phyloP scores from a whole-genome alignment of 2,113 vertebrate genomes.

The Capreolus pygargus region DNA sequence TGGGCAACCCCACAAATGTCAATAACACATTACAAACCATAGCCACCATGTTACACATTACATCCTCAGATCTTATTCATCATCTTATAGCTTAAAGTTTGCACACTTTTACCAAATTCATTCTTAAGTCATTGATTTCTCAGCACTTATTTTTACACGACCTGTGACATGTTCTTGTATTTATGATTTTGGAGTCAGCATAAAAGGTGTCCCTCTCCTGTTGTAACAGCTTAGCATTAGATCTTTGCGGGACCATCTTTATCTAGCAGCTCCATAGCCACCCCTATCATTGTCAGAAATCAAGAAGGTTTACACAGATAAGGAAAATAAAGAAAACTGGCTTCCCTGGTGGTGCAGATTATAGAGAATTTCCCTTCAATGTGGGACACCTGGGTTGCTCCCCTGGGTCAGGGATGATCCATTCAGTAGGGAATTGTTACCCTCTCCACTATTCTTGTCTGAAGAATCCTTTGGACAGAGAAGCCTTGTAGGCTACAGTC shows the following conservation, averaged over 20 bases:
- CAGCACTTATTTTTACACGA: neutral
- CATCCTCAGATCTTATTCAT: neutral
- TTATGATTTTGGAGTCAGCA: neutral
- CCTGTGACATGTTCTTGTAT: neutral
- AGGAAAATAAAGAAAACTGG: neutral
- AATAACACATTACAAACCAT: neutral
- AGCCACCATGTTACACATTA: neutral
- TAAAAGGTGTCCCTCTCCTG: neutral
- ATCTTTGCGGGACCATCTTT: neutral
- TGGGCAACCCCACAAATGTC: neutral
- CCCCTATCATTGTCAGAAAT: neutral
- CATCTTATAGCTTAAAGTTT: neutral
- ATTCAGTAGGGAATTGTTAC: neutral
- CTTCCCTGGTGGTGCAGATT: neutral
- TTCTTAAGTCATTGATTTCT: neutral
- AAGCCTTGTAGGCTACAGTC: neutral
- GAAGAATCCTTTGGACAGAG: neutral
- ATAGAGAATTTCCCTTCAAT: neutral
- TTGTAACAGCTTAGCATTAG: neutral
- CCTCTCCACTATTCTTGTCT: neutral
- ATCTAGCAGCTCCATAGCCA: neutral
- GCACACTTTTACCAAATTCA: neutral
- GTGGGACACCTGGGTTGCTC: neutral
- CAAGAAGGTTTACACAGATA: neutral
- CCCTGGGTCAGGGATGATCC: neutral